These are phyloP conservation scores for Delichon dasypus DNA, from an alignment of 2,797 vertebrate genomes.

Conservation along the genomic window DNA sequence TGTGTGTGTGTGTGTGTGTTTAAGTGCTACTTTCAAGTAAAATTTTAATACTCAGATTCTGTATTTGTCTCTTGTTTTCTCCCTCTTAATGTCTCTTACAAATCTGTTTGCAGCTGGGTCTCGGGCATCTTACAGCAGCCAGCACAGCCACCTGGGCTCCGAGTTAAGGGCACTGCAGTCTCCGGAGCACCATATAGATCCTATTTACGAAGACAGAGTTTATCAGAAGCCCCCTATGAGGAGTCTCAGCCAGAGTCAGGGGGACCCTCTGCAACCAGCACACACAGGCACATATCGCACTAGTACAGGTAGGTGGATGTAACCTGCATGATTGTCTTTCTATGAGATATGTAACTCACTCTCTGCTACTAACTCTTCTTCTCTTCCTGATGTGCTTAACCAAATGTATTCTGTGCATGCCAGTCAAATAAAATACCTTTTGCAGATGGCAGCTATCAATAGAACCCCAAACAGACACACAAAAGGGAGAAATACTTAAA, in stretches of 20 bases:
- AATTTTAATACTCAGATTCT: background rate
- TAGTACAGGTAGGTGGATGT: conserved; percentile 87
- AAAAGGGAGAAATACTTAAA: background rate
- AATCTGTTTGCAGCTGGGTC: conserved; percentile 83
- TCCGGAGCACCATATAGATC: conserved; percentile 96
- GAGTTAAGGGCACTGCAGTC: conserved; percentile 93
- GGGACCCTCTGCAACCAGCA: conserved; percentile 85
- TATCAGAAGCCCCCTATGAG: conserved; percentile 98
- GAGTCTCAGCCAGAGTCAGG: conserved; percentile 96
- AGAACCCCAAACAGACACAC: background rate
- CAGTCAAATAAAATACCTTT: background rate
- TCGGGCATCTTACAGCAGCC: conserved; percentile 93
- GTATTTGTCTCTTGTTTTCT: background rate
- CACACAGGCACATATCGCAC: conserved; percentile 90
- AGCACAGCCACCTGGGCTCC: conserved; percentile 90
- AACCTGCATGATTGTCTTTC: background rate
- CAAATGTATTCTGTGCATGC: background rate
- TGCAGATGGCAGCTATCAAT: background rate
- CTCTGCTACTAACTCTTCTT: background rate
- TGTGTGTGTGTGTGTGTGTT: background rate
- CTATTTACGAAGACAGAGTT: conserved; percentile 96
- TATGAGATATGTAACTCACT: background rate
- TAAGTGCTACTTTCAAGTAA: background rate
- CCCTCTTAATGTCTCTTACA: background rate
- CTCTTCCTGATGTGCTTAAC: background rate